Base-by-base conservation (phyloP, 2,888 invertebrate genomes). In the Horisme vitalbata region DNA sequence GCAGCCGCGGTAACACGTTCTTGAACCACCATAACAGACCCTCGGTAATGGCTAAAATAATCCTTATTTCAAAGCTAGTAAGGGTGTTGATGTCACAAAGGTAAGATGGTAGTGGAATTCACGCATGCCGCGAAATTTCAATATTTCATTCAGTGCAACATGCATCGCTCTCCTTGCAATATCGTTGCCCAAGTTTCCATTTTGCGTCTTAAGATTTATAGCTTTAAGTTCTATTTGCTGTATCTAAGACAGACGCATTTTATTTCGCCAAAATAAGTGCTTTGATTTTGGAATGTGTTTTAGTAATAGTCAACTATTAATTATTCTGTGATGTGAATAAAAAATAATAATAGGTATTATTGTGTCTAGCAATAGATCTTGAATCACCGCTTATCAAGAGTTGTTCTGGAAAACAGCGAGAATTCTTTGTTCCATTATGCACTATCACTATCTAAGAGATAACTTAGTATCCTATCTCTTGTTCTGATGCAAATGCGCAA, bases 401-500 rank as follows among this genome's bases (percentile, higher is more conserved):
- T 23, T 11, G 5, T 11, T 6, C 10, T 2, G 34, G 13, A 33
- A 41, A 28, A 28, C 14, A 21, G 6, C 27, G 27, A 18, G 28
- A 28, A 20, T 34, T 18, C 28, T n/a, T n/a, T 33, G 21, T 32
- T 15, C 32, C 6, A 4, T 30, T 35, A 15, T 46, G 14, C 10
- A 18, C 34, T n/a, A n/a, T n/a, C n/a, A 38, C 26, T 41, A 41
- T 44, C 44, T 20, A n/a, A 2, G 4, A 6, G 10, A 41, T 32
- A 32, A 9, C 11, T 46, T 27, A 57, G 47, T 54, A 52, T 47
- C 56, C 53, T 62, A 59, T 63, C 62, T 70, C 67, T 68, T 78
- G 78, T 81, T 67, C 69, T 63, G 66, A 84, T 85, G 83, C 80
- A 83, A 84, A 86, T 86, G 76, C 71, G 66, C 66, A 75, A 79